Base-by-base conservation (phyloP, 2,888 invertebrate species). In the Melieria crassipennis region DNA sequence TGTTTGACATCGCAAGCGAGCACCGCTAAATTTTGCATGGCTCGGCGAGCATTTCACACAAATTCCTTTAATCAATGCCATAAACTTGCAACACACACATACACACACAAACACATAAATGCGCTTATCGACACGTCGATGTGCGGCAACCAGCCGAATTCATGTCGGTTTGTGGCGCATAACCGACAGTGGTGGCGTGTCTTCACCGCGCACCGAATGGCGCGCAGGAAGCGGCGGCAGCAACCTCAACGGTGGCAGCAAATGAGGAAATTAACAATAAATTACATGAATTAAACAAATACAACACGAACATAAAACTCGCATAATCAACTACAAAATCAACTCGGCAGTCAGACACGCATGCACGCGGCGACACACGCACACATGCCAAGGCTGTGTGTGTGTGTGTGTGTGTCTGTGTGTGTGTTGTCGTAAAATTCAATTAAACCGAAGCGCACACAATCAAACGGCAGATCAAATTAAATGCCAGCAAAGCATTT, bases 381-480 rank as follows among this genome's bases (percentile, higher is more conserved):
- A 7, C 7, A 4, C 11, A 62, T 3, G 30, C 30, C 3, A 30
- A 3, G 30, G 30, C 30, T 30, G 2, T 30, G 46, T 62, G 30
- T 46, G 13, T 13, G 7, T 6, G 4, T n/a, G 7, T n/a, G 6
- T 46, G 79, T 79, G n/a, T n/a, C n/a, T 13, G 7, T 6, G 4
- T n/a, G 7, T n/a, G 6, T 46, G 79, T 79, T 80, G 78, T 79
- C 79, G 80, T 80, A 79, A 81, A 81, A 80, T 80, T 80, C 80
- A 80, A 80, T 80, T 80, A 81, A 80, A 80, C 78, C 75, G 79
- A 81, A 79, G 73, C 80, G 78, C 80, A 75, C 78, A 80, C 81
- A 81, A 80, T 80, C 81, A 81, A 81, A 81, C 80, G 80, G 74
- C 80, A 81, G 80, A 80, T 80, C 81, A 80, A 80, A 80, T 80